These are phyloP conservation scores for human (Homo sapiens) DNA, from an alignment of 2,113 vertebrate genomes.

Conservation along the genomic window GRCh38 chr16:4500501-4501000, in stretches of 20 bases:
- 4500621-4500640: background rate
- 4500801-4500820: background rate
- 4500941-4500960: background rate
- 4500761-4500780: background rate
- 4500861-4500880: background rate
- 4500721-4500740: background rate
- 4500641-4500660: background rate
- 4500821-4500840: background rate
- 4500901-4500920: background rate
- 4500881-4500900: background rate
- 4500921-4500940: background rate
- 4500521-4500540: background rate
- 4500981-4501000: background rate
- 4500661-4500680: background rate
- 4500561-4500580: background rate
- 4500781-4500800: background rate
- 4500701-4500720: background rate
- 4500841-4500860: background rate
- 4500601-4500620: background rate
- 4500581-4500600: background rate
- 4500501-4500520: background rate
- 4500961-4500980: background rate
- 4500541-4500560: background rate
- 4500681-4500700: background rate
- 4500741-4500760: background rate